Evolutionary conservation across 2,113 vertebrate genomes (phyloP), one percentile per base, ranked within the genome.

Genomic region (Equus quagga): DNA sequence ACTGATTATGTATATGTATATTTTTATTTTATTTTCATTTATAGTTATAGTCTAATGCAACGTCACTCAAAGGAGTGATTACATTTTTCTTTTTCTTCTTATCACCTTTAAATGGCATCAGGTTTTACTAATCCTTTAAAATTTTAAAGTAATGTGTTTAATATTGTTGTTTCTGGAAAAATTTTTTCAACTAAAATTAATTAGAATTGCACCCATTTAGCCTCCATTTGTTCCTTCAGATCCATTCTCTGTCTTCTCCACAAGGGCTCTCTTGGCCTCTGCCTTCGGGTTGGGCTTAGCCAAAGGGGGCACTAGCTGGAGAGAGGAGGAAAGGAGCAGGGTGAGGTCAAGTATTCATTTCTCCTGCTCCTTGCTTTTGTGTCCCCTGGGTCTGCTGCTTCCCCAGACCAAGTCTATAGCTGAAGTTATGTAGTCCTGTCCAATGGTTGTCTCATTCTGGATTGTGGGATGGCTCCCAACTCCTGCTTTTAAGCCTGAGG

Each of bases 121-220:
- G 56, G 24, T 96, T 98, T 98, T 97, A 88, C 85, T 95, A 54
- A 31, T 97, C 78, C 81, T 87, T 94, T 70, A 75, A 96, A 49
- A 5, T 0, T 60, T 83, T 96, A 54, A 97, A 90, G 76, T 97
- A 36, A 46, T 46, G 6, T 12, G 80, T 70, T 96, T 76, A 79
- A 91, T 85, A 89, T 80, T 80, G 79, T 94, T 97, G 56, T 80
- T 46, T 97, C 49, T 96, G 44, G 31, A 96, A 98, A 92, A 88
- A 79, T 81, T 96, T 97, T 98, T 98, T 94, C 41, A 83, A 97
- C 92, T 97, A 93, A 96, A 98, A 96, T 97, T 83, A 98, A 98
- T 98, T 95, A 75, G 51, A 91, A 91, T 97, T 41, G 10, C 87
- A 8, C 3, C 60, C 18, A 28, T n/a, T n/a, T 72, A 24, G 18